phyloP scores from a whole-genome alignment of 2,888 invertebrate species.

The Coleophora flavipennella region DNA sequence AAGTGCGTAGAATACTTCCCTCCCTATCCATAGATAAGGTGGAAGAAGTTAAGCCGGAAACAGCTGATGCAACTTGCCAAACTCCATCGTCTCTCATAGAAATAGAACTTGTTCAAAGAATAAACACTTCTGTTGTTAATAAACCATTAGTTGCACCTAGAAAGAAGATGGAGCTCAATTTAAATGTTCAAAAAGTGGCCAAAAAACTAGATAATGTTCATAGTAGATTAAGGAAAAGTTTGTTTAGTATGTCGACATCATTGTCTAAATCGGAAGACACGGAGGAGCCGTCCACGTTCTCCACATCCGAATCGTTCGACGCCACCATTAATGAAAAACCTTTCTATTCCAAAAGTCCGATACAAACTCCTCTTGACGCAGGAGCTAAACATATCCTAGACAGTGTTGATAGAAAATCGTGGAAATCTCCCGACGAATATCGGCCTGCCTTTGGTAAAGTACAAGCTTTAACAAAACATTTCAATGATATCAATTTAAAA shows the following conservation, averaged over 20 bases:
- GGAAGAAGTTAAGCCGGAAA: slow-evolving; percentile 42
- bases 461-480: slow-evolving; percentile 79
- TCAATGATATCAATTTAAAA: slow-evolving; percentile 66
- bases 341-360: slow-evolving; percentile 17
- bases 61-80: slow-evolving; percentile 54
- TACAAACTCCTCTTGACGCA: slow-evolving; percentile 30
- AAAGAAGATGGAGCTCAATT: slow-evolving; percentile 38
- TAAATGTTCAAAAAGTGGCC: slow-evolving; percentile 38
- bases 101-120: slow-evolving; percentile 8
- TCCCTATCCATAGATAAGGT: slow-evolving; percentile 51
- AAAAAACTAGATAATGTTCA: slow-evolving; percentile 41
- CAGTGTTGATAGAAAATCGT: slow-evolving; percentile 67
- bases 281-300: slow-evolving; percentile 45
- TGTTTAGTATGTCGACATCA: slow-evolving; percentile 48
- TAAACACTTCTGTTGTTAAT: not conserved
- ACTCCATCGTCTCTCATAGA: slow-evolving; percentile 42
- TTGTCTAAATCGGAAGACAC: slow-evolving; percentile 53
- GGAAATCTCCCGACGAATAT: slow-evolving; percentile 80
- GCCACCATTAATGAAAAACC: slow-evolving; percentile 25
- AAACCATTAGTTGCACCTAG: slow-evolving; percentile 17
- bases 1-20: slow-evolving; percentile 57
- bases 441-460: slow-evolving; percentile 79
- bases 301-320: slow-evolving; percentile 49
- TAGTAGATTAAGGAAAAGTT: slow-evolving; percentile 43
- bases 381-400: slow-evolving; percentile 50